A percentile compares a stretch with the other conserved stretches of the same genome.
Conservation (phyloP, 2,113 vertebrate species). For the Gymnogyps californianus region DNA sequence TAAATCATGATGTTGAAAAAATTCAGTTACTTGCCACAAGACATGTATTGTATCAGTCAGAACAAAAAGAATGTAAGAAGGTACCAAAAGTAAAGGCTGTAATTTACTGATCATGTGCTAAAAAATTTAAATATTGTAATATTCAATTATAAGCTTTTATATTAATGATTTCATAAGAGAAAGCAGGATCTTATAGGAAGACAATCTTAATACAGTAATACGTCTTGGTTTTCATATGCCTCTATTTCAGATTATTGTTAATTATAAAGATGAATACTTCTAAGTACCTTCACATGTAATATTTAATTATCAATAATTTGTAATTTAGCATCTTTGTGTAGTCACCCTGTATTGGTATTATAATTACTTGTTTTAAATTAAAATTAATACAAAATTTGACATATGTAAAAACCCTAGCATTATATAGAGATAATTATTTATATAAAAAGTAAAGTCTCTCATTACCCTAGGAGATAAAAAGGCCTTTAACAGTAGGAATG, state of each 20-base stretch:
- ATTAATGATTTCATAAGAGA: not conserved
- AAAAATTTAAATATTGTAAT: not conserved
- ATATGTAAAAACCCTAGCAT: conserved; percentile 5
- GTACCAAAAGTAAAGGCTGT: not conserved
- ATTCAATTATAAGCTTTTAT: not conserved
- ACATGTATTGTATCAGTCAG: not conserved
- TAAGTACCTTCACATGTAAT: not conserved
- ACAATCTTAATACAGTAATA: not conserved
- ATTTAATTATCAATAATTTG: conserved; percentile 54
- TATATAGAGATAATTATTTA: conserved; percentile 53
- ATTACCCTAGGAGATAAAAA: not conserved
- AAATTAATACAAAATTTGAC: conserved; percentile 39
- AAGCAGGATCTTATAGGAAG: not conserved
- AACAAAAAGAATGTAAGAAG: not conserved
- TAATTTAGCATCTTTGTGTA: conserved; percentile 20
- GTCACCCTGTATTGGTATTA: not conserved
- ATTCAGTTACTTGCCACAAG: not conserved
- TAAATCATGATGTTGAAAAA: not conserved
- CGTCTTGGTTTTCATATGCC: not conserved
- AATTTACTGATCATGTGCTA: not conserved
- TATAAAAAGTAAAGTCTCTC: conserved; percentile 12
- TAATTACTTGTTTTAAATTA: conserved; percentile 31
- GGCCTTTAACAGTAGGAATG: conserved; percentile 47
- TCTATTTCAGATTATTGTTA: not conserved
- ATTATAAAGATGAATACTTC: not conserved